A percentile compares a stretch with the other conserved stretches of the same genome.
Evolutionary conservation across 1,140 invertebrate genomes (phyloP).

Genomic region (Hydropsyche tenuis): DNA sequence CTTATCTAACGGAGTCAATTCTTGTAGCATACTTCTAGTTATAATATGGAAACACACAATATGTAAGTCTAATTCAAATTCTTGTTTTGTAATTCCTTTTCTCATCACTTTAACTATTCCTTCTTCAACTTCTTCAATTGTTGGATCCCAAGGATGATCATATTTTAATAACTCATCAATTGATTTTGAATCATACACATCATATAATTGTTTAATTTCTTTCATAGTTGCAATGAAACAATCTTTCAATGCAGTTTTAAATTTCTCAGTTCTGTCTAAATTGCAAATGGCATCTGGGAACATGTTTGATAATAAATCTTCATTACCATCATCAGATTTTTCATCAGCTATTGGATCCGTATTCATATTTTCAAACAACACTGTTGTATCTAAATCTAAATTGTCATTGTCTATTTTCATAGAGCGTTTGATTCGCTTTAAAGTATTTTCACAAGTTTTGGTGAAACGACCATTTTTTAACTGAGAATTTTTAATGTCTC

Average conservation of each 20-base stretch:
- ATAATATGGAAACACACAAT: conserved; percentile 29
- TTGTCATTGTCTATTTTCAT: background rate
- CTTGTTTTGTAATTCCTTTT: conserved; percentile 14
- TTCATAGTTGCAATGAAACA: too few relatives aligned
- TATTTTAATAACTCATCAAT: background rate
- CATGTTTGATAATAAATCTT: too few relatives aligned
- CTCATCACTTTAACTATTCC: background rate
- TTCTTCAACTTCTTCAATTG: conserved; percentile 29
- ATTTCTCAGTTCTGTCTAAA: too few relatives aligned
- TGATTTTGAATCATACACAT: background rate
- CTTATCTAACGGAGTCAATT: conserved; percentile 33
- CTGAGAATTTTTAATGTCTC: conserved; percentile 3
- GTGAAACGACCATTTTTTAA: background rate
- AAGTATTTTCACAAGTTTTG: background rate
- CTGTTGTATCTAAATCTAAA: background rate
- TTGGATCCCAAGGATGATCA: conserved; percentile 26
- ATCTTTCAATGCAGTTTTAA: too few relatives aligned
- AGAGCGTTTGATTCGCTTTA: background rate
- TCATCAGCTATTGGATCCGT: too few relatives aligned
- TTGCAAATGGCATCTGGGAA: too few relatives aligned
- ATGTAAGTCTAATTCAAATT: conserved; percentile 25
- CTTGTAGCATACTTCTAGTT: conserved; percentile 23
- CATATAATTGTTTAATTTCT: conserved; percentile 7
- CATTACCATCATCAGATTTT: too few relatives aligned
- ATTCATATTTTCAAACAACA: too few relatives aligned